Base-by-base conservation (phyloP, 92 coral and sea anemone genomes). In the Isaurus tuberculatus region DNA sequence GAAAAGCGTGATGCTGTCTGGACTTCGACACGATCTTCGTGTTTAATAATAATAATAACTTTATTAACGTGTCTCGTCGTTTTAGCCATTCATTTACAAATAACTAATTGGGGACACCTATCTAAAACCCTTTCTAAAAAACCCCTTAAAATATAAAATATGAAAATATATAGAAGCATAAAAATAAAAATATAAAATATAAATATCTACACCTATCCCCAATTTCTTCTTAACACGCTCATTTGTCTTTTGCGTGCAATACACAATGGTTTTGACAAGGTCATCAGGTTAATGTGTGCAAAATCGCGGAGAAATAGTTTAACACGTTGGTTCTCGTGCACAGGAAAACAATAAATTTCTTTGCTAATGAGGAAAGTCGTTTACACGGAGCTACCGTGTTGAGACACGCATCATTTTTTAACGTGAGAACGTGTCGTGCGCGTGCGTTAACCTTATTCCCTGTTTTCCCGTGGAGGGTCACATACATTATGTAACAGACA, bases 371-470 rank as follows among this genome's bases (percentile, higher is more conserved):
- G 75, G 57, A n/a, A n/a, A n/a, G n/a, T n/a, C n/a, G n/a, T n/a
- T n/a, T n/a, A n/a, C n/a, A n/a, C n/a, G n/a, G n/a, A n/a, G n/a
- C n/a, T n/a, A n/a, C n/a, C n/a, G n/a, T n/a, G n/a, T n/a, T n/a
- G n/a, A n/a, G n/a, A n/a, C 75, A 70, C 57, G 75, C 75, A 40
- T 70, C 75, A n/a, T 70, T 70, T 70, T 70, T 51, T 70, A 36
- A 36, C 40, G 40, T n/a, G n/a, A n/a, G n/a, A n/a, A n/a, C n/a
- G n/a, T n/a, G n/a, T n/a, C n/a, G n/a, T n/a, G n/a, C n/a, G 40
- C 75, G 57, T 70, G 75, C 75, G 44, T 36, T 1, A 7, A 55
- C 40, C 53, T 70, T 55, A 55, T 70, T 70, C 53, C 51, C 75
- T 37, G 75, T 70, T 70, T 37, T 36, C 57, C 75, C 75, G 75